Base-by-base conservation (phyloP, 2,888 invertebrate genomes). In the Eupelmus urozonus region DNA sequence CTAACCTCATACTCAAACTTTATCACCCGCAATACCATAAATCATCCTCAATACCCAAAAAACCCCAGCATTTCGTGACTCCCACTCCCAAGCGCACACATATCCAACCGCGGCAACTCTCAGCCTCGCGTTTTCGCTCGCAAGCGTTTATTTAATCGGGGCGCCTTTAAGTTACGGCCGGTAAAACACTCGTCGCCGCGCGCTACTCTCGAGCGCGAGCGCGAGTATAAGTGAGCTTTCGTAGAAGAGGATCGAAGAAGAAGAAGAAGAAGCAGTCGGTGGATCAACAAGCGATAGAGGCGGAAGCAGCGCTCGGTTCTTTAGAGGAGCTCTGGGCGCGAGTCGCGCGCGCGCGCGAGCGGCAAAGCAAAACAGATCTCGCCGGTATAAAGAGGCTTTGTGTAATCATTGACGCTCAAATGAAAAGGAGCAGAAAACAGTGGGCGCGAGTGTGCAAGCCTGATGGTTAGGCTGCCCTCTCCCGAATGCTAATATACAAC, bases 111-210 rank as follows among this genome's bases (percentile, higher is more conserved):
- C n/a, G n/a, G n/a, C n/a, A n/a, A n/a, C n/a, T n/a, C n/a, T n/a
- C n/a, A n/a, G n/a, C n/a, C n/a, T n/a, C n/a, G n/a, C n/a, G n/a
- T n/a, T n/a, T n/a, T n/a, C n/a, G n/a, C n/a, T n/a, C n/a, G n/a
- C n/a, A 53, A 65, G 71, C 51, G 85, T 87, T 87, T 87, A 86
- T 87, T 86, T 85, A 84, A 82, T 81, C 79, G 82, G 80, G 76
- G 79, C 78, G 79, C 75, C 69, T 82, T 81, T 83, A 84, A 85
- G 79, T 85, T 84, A 83, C 82, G 76, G 79, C 65, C 82, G 80
- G 83, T 83, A 83, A 86, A 85, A 84, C 83, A 84, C 83, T 86
- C 85, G 83, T 85, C 83, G 82, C 80, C 81, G 76, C 81, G 74
- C 81, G 81, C 83, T 83, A 82, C 83, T 84, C 66, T 83, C 66